Evolutionary conservation across 2,113 vertebrate genomes (phyloP).

Genomic region (Lepidothrix coronata): DNA sequence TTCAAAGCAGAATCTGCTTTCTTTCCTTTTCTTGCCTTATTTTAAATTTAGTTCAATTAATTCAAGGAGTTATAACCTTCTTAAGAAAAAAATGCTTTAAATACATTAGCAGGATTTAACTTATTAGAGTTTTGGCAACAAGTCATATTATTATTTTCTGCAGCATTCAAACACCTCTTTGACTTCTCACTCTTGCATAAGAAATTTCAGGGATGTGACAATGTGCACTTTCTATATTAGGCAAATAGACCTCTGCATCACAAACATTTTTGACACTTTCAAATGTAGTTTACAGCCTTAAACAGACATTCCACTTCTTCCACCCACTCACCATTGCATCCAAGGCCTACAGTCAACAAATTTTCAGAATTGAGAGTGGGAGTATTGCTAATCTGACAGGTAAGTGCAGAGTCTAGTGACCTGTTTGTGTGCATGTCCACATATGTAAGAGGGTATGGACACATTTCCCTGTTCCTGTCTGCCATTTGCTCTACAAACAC

Average conservation of each 20-base stretch:
- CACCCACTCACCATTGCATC: neutral
- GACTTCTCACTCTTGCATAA: conserved; percentile 22
- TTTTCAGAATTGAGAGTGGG: neutral
- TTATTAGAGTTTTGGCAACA: neutral
- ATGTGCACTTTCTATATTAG: conserved; percentile 10
- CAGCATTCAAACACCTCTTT: neutral
- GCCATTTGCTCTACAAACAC: neutral
- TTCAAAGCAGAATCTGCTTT: neutral
- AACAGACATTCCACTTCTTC: conserved; percentile 19
- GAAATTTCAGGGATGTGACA: neutral
- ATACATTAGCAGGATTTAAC: neutral
- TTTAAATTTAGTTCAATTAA: neutral
- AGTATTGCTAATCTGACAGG: neutral
- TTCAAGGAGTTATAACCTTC: neutral
- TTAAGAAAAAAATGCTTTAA: neutral
- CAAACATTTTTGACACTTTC: conserved; percentile 35
- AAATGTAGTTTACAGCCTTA: conserved; percentile 9
- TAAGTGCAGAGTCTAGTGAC: neutral
- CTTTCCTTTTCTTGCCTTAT: neutral
- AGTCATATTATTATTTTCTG: neutral
- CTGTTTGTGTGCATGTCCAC: neutral
- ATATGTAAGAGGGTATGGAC: neutral
- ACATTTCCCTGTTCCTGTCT: neutral
- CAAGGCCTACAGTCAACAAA: conserved; percentile 1
- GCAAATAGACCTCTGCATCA: neutral